Conservation (phyloP, 2,113 vertebrate species). For the Sinocyclocheilus anshuiensis region DNA sequence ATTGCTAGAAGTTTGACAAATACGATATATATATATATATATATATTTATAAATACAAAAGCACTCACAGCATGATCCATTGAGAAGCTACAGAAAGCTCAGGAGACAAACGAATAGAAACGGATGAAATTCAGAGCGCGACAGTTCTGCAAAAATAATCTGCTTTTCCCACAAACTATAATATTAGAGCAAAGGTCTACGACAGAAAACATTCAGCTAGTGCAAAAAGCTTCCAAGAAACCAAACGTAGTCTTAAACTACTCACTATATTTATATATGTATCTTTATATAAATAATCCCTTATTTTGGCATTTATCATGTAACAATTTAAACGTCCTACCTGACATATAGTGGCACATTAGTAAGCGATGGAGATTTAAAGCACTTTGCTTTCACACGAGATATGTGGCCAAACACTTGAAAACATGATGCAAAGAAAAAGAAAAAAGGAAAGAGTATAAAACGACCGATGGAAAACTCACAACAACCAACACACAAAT, state of each 20-base stretch:
- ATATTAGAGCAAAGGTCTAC: constrained; percentile 66
- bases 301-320: constrained; percentile 81
- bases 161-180: constrained; percentile 69
- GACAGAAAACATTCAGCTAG: constrained; percentile 78
- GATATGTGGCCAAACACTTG: constrained; percentile 60
- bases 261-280: constrained; percentile 68
- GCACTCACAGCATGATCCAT: constrained; percentile 64
- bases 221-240: constrained; percentile 82
- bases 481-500: not conserved
- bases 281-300: constrained; percentile 80
- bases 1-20: constrained; percentile 80
- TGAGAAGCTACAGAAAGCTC: constrained; percentile 75
- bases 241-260: constrained; percentile 74
- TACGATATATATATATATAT: constrained; percentile 76
- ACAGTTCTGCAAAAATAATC: constrained; percentile 76
- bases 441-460: constrained; percentile 40
- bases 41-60: constrained; percentile 64
- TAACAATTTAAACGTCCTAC: constrained; percentile 76
- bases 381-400: constrained; percentile 78
- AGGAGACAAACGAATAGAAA: constrained; percentile 71
- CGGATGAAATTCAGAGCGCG: too few species aligned
- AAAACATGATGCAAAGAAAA: constrained; percentile 45
- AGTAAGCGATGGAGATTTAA: constrained; percentile 76
- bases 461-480: constrained; percentile 24
- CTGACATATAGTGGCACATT: constrained; percentile 78